Evolutionary conservation across 1,140 invertebrate species (phyloP).

Genomic region (Drosophila kohkoa): DNA sequence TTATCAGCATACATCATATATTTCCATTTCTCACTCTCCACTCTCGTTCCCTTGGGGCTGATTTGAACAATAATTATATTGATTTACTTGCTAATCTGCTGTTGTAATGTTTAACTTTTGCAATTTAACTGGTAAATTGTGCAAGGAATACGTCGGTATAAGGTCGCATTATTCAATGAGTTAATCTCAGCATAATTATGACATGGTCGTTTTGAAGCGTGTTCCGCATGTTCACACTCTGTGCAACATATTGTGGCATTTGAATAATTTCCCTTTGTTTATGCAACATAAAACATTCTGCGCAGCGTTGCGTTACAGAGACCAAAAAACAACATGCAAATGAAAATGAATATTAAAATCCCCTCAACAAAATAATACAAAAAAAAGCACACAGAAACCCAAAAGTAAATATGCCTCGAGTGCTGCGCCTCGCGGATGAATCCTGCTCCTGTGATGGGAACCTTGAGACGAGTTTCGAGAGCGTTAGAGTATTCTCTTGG

Average conservation of each 20-base stretch:
- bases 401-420: slow-evolving; percentile 20
- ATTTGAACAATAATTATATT: slow-evolving; percentile 26
- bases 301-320: background rate
- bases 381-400: slow-evolving; percentile 13
- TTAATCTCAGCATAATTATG: slow-evolving; percentile 30
- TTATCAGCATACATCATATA: background rate
- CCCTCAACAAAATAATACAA: slow-evolving; percentile 1
- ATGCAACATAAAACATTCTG: slow-evolving; percentile 27
- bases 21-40: background rate
- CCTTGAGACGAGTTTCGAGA: background rate
- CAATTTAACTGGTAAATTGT: background rate
- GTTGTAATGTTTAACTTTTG: background rate
- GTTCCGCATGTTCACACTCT: slow-evolving; percentile 15
- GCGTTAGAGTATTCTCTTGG: slow-evolving; percentile 12
- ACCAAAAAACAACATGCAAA: slow-evolving; percentile 20
- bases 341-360: slow-evolving; percentile 41
- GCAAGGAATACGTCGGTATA: background rate
- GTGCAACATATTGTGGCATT: slow-evolving; percentile 18
- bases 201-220: slow-evolving; percentile 5
- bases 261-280: slow-evolving; percentile 34
- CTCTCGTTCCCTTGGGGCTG: background rate
- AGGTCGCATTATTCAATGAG: background rate
- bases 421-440: slow-evolving; percentile 17
- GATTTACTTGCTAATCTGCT: background rate
- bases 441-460: background rate